Percentiles rank a stretch among this genome's conserved stretches.
These are phyloP conservation scores for Passer domesticus DNA, from an alignment of 2,113 vertebrate species.

Conservation along the genomic window DNA sequence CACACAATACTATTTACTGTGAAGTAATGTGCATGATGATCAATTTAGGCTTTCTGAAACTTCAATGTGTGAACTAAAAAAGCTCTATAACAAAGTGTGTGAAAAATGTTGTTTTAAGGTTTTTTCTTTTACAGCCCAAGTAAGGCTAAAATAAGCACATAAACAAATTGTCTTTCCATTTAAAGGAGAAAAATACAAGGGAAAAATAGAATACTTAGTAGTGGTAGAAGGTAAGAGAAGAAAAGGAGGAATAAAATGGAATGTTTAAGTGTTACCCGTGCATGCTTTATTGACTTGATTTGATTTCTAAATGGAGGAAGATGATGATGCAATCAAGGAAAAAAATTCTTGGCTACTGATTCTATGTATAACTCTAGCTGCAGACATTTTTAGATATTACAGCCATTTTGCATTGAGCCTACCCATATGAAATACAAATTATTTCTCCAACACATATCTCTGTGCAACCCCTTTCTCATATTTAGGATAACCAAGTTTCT, in stretches of 20 bases:
- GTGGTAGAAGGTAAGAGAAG: background rate
- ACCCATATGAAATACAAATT: background rate
- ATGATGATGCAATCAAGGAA: background rate
- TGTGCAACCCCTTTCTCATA: background rate
- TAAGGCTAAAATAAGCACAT: background rate
- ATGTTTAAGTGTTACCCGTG: background rate
- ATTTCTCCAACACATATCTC: background rate
- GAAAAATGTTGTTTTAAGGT: accelerated
- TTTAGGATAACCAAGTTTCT: background rate
- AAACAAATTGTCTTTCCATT: background rate
- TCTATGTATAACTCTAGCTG: background rate
- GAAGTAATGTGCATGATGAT: background rate
- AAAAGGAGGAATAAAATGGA: background rate
- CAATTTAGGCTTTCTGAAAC: background rate
- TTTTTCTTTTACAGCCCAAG: background rate
- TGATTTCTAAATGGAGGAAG: background rate
- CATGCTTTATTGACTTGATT: background rate
- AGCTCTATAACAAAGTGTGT: background rate
- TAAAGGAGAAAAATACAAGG: background rate
- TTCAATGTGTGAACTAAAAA: background rate
- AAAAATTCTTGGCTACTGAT: background rate
- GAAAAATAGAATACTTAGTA: background rate
- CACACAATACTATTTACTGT: background rate
- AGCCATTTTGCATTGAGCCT: background rate
- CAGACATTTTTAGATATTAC: background rate